Evolutionary conservation across 2,888 invertebrate species (phyloP).

Genomic region (Rotaria sp.): DNA sequence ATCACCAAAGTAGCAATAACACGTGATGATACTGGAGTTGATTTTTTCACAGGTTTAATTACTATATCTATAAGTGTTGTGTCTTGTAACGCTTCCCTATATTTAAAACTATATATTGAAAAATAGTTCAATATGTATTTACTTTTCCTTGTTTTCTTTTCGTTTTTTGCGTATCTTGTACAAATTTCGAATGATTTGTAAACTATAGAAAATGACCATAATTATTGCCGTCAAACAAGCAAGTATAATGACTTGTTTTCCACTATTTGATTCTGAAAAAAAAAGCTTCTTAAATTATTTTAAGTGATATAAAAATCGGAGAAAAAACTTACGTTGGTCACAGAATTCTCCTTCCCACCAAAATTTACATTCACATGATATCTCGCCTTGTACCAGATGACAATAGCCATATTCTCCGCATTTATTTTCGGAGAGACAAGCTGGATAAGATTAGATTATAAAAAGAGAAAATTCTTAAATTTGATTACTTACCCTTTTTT

Average conservation of each 20-base stretch:
- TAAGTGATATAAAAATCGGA: not conserved
- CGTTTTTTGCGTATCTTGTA: not conserved
- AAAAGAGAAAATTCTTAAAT: not conserved
- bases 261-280: not conserved
- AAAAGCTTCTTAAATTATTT: not conserved
- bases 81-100: not conserved
- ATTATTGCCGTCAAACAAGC: not conserved
- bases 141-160: not conserved
- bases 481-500: not conserved
- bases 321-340: not conserved
- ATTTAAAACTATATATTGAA: not conserved
- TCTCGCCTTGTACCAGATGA: not conserved
- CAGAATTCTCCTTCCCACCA: not conserved
- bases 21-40: not conserved
- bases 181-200: not conserved
- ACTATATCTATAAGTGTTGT: not conserved
- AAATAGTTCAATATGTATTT: not conserved
- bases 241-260: not conserved
- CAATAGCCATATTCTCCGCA: not conserved
- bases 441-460: not conserved
- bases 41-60: not conserved
- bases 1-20: not conserved
- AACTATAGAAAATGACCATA: not conserved
- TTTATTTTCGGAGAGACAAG: not conserved
- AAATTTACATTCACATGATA: not conserved